Percentiles rank a stretch among this genome's conserved stretches.
Evolutionary conservation across 2,888 invertebrate genomes (phyloP).

Genomic region (Xestia rhomboidea): DNA sequence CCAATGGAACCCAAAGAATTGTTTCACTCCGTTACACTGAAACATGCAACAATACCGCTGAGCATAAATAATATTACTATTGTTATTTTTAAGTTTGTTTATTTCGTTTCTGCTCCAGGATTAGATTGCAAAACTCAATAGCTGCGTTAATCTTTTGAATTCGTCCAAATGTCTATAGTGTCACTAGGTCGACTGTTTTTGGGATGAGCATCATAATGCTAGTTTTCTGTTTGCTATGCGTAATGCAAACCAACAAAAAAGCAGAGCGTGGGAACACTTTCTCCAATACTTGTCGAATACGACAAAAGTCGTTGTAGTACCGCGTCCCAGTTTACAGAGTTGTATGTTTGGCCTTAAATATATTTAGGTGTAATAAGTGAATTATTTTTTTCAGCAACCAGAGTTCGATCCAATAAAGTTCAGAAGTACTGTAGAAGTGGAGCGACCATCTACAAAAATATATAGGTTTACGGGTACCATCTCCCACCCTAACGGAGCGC

Average conservation of each 20-base stretch:
- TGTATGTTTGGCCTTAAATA: conserved; percentile 25
- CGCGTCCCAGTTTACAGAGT: conserved; percentile 46
- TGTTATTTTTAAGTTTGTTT: neutral
- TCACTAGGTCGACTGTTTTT: conserved; percentile 49
- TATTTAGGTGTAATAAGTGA: conserved; percentile 3
- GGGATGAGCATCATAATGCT: conserved; percentile 27
- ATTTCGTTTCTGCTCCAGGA: neutral
- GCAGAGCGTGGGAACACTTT: conserved; percentile 78
- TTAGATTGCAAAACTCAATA: conserved; percentile 16
- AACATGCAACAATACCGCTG: neutral
- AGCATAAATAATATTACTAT: neutral
- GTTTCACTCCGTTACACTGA: neutral
- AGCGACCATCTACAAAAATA: conserved; percentile 98
- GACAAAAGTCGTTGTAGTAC: conserved; percentile 52
- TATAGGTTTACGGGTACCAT: conserved; percentile 98
- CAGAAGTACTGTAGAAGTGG: conserved; percentile 96
- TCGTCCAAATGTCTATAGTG: conserved; percentile 27
- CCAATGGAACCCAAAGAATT: neutral
- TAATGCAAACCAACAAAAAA: conserved; percentile 62
- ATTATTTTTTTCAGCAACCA: conserved; percentile 90
- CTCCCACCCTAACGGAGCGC: conserved; percentile 94
- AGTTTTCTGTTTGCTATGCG: conserved; percentile 50
- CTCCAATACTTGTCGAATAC: conserved; percentile 63
- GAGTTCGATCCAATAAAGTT: conserved; percentile 95
- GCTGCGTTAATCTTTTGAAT: conserved; percentile 23